Conservation (phyloP, 2,888 invertebrate genomes). For the Gisinianus flammeolus region DNA sequence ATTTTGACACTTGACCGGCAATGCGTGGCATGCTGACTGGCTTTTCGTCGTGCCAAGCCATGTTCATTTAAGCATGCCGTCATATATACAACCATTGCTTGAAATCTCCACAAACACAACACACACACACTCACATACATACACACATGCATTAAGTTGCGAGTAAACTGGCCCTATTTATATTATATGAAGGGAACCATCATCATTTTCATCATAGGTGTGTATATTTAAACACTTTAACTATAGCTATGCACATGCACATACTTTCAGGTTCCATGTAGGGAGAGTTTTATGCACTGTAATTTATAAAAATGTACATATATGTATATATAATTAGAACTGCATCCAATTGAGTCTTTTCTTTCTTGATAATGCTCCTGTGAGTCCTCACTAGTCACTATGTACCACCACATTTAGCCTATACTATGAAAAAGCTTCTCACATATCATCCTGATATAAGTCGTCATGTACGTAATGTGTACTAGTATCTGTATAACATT, state of each 20-base stretch:
- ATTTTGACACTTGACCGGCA: slow-evolving; percentile 57
- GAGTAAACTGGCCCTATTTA: not conserved
- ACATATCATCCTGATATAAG: no score
- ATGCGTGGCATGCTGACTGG: slow-evolving; percentile 52
- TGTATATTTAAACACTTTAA: not conserved
- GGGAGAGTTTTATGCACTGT: not conserved
- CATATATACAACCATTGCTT: not conserved
- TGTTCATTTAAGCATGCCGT: slow-evolving; percentile 32
- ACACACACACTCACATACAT: no score
- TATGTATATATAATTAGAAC: slow-evolving; percentile 19
- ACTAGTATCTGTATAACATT: no score
- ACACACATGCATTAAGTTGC: no score
- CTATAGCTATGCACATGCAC: not conserved
- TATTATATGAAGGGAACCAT: not conserved
- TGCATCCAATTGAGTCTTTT: slow-evolving; percentile 32
- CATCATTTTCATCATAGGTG: not conserved
- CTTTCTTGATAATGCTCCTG: no score
- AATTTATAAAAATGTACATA: not conserved
- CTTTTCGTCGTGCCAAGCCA: slow-evolving; percentile 50
- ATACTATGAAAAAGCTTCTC: no score
- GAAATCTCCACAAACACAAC: not conserved
- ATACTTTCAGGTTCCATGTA: not conserved
- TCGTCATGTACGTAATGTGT: no score
- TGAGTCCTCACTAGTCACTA: no score
- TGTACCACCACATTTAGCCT: no score